phyloP scores from a whole-genome alignment of 2,888 invertebrate species.

The Autographa gamma region DNA sequence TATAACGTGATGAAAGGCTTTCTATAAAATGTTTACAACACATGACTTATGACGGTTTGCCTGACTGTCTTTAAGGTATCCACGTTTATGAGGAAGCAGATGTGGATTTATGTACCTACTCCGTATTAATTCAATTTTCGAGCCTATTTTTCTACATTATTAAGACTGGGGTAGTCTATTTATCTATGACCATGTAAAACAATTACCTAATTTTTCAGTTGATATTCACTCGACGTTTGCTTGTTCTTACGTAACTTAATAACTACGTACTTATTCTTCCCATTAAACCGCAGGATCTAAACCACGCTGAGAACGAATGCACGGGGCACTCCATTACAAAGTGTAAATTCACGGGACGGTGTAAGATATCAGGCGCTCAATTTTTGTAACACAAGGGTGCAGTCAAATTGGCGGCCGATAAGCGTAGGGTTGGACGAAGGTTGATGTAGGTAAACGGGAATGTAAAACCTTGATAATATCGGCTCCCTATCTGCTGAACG shows the following conservation, averaged over 20 bases:
- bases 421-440: conserved; percentile 62
- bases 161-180: too few species aligned
- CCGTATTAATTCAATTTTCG: neutral
- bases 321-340: conserved; percentile 60
- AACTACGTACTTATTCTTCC: too few species aligned
- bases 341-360: conserved; percentile 55
- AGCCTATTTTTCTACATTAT: conserved; percentile 16
- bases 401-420: conserved; percentile 66
- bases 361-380: conserved; percentile 62
- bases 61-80: neutral
- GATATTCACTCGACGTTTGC: conserved; percentile 39
- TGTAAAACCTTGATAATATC: conserved; percentile 54
- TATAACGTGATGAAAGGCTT: neutral
- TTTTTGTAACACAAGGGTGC: conserved; percentile 66
- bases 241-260: conserved; percentile 41
- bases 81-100: neutral
- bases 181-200: conserved; percentile 38
- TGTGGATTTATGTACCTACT: neutral
- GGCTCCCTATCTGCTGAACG: conserved; percentile 25
- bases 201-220: conserved; percentile 45
- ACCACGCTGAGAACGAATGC: conserved; percentile 55
- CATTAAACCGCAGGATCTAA: conserved; percentile 42
- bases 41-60: neutral
- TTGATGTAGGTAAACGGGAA: conserved; percentile 68
- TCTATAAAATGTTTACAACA: neutral